Conservation (phyloP, 2,113 vertebrate genomes). For the Tringa solitaria region DNA sequence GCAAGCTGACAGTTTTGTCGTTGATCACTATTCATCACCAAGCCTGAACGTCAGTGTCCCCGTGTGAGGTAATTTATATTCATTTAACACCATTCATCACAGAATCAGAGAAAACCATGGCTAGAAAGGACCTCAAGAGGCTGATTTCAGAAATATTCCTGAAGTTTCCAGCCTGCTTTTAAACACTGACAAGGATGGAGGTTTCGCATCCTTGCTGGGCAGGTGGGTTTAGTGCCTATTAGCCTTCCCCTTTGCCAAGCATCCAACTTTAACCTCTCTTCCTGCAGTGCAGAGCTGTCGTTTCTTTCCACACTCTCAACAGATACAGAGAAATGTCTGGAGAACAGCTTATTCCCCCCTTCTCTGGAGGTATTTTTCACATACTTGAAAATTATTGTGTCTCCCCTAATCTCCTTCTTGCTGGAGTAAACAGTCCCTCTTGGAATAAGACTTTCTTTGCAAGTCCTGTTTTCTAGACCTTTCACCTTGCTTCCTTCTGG, state of each 20-base stretch:
- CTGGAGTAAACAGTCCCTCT: background rate
- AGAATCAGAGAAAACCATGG: slow-evolving; percentile 27
- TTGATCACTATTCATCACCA: slow-evolving; percentile 58
- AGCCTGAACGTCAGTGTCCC: slow-evolving; percentile 20
- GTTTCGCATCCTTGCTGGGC: background rate
- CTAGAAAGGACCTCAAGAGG: slow-evolving; percentile 22
- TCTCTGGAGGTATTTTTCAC: background rate
- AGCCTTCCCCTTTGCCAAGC: background rate
- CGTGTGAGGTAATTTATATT: slow-evolving; percentile 55
- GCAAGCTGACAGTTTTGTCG: slow-evolving; percentile 48
- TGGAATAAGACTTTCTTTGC: background rate
- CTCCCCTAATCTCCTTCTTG: background rate
- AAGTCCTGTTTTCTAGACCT: background rate
- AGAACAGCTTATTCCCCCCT: background rate
- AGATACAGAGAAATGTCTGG: background rate
- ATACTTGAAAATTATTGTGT: background rate
- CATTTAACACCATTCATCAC: slow-evolving; percentile 54
- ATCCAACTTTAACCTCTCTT: background rate
- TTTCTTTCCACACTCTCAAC: background rate
- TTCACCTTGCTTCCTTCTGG: background rate
- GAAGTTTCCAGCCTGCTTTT: background rate
- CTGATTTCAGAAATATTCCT: slow-evolving; percentile 25
- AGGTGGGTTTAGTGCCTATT: background rate
- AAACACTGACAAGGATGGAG: background rate
- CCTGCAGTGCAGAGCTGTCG: background rate